Evolutionary conservation across 2,888 invertebrate species (phyloP).

Genomic region (Marasmarcha lunaedactyla): DNA sequence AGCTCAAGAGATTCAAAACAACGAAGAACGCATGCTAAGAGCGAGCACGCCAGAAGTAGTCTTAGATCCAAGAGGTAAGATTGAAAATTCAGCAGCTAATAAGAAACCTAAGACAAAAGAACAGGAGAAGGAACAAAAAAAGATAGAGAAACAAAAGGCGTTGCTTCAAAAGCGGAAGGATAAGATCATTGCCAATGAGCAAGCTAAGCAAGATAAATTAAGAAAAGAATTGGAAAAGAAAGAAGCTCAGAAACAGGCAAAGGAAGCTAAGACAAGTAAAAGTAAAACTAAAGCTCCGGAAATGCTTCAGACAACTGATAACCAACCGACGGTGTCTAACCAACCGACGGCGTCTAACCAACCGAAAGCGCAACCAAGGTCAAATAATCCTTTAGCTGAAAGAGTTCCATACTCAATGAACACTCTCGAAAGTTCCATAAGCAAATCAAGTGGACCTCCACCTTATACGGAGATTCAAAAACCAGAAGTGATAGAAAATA

Average conservation of each 20-base stretch:
- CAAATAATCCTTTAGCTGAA: constrained; percentile 14
- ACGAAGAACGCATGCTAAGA: constrained; percentile 13
- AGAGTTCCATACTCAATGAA: constrained; percentile 29
- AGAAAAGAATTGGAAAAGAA: constrained; percentile 25
- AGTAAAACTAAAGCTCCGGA: constrained; percentile 10
- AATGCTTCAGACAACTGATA: too few species aligned
- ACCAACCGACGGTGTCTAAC: constrained; percentile 9
- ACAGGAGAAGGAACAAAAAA: constrained; percentile 31
- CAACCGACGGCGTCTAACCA: background rate
- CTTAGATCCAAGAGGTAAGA: constrained; percentile 23
- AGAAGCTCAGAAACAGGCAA: constrained; percentile 19
- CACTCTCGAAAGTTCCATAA: constrained; percentile 53
- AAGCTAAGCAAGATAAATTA: constrained; percentile 32
- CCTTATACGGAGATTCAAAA: constrained; percentile 30
- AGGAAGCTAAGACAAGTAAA: constrained; percentile 15
- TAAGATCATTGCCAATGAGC: constrained; percentile 25
- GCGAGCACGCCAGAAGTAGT: constrained; percentile 32
- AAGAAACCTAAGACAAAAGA: constrained; percentile 11
- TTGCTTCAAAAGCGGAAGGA: constrained; percentile 30
- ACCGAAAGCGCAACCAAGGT: constrained; percentile 1
- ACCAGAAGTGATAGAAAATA: constrained; percentile 20
- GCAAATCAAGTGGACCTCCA: constrained; percentile 47
- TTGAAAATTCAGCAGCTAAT: background rate
- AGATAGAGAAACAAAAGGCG: constrained; percentile 33
- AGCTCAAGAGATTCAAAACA: constrained; percentile 6